A percentile compares a stretch with the other conserved stretches of the same genome.
phyloP scores from a whole-genome alignment of 2,797 vertebrate species.

The Bradypus variegatus region DNA sequence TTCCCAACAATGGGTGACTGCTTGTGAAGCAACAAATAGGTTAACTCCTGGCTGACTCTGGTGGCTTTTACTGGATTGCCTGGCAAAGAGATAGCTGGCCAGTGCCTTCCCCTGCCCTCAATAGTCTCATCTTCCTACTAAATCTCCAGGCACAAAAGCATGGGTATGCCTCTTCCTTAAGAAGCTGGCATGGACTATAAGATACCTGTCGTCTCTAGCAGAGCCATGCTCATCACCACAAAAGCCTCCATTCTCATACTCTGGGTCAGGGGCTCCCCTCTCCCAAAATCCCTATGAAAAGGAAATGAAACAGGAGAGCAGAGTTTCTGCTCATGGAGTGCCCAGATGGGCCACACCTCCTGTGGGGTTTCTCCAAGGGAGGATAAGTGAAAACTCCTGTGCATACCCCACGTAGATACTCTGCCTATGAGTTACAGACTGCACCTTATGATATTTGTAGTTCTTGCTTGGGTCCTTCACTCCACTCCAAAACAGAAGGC shows the following conservation, averaged over 20 bases:
- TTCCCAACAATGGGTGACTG: neutral
- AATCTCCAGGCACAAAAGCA: neutral
- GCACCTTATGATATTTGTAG: neutral
- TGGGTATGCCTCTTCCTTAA: neutral
- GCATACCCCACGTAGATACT: neutral
- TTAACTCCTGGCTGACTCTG: neutral
- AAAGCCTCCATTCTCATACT: neutral
- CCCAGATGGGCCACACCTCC: neutral
- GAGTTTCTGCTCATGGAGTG: neutral
- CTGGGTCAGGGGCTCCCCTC: neutral
- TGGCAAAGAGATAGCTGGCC: neutral
- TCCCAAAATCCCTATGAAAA: neutral
- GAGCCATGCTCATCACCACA: neutral
- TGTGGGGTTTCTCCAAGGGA: rapidly evolving
- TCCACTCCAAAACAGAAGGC: neutral
- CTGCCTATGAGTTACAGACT: neutral
- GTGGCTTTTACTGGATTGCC: neutral
- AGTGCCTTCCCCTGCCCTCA: neutral
- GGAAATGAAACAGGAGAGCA: neutral
- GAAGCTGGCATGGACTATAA: neutral
- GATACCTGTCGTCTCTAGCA: neutral
- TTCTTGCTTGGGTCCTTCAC: neutral
- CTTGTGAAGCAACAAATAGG: neutral
- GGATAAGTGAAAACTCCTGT: neutral
- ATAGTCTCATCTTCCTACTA: neutral